A percentile compares a stretch with the other conserved stretches of the same genome.
phyloP scores from a whole-genome alignment of 2,113 vertebrate species.

The Mirza zaza region DNA sequence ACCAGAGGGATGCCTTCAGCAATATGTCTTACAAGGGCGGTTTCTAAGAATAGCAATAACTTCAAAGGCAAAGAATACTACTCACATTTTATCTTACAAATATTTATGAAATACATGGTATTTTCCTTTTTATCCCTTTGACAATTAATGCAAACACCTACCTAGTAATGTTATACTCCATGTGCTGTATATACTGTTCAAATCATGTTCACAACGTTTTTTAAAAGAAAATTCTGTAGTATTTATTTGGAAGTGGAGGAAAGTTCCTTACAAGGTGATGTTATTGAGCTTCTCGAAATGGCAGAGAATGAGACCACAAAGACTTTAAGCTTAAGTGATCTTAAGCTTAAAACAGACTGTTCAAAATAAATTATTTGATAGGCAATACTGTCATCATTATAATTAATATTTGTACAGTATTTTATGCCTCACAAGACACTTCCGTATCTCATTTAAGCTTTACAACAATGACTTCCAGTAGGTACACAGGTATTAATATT shows the following conservation, averaged over 20 bases:
- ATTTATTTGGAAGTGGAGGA: slow-evolving; percentile 10
- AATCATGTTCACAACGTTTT: background rate
- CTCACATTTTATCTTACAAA: slow-evolving; percentile 7
- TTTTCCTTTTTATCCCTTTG: slow-evolving; percentile 23
- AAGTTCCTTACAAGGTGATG: background rate
- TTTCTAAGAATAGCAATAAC: background rate
- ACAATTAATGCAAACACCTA: background rate
- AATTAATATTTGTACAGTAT: background rate
- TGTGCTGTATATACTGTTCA: background rate
- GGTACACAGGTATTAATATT: background rate
- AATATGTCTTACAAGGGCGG: background rate
- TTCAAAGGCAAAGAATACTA: slow-evolving; percentile 25
- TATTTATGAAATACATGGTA: background rate
- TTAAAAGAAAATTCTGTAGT: background rate
- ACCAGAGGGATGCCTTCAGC: background rate
- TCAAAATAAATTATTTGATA: background rate
- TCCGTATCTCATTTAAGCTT: background rate
- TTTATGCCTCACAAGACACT: background rate
- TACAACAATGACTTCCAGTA: background rate
- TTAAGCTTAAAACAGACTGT: background rate
- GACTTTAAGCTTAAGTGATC: background rate
- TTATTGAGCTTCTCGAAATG: background rate
- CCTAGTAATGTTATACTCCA: background rate
- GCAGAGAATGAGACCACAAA: background rate
- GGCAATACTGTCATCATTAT: background rate